Conservation (phyloP, 2,113 vertebrate genomes). For the Peromyscus californicus region DNA sequence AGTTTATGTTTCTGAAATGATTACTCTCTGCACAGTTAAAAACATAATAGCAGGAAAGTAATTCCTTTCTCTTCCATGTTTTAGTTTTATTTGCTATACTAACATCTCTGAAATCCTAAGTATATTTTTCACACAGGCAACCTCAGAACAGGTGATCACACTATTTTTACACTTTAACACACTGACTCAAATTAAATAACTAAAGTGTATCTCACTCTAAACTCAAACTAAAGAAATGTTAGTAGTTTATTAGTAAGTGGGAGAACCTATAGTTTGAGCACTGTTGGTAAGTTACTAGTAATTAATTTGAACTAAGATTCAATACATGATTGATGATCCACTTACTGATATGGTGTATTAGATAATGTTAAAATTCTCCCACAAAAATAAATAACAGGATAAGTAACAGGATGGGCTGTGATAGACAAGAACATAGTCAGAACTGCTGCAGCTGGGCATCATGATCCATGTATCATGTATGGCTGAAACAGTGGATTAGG, state of each 20-base stretch:
- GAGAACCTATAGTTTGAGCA: neutral
- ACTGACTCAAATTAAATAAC: neutral
- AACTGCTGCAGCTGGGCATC: neutral
- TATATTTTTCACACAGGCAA: neutral
- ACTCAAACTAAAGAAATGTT: conserved; percentile 43
- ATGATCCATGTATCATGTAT: neutral
- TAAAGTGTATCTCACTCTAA: neutral
- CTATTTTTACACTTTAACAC: neutral
- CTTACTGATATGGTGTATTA: no score
- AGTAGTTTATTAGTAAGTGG: conserved; percentile 11
- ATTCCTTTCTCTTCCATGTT: conserved; percentile 38
- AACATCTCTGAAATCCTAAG: conserved; percentile 26
- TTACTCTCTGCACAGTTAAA: conserved; percentile 52
- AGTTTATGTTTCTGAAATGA: conserved; percentile 63
- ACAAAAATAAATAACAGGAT: neutral
- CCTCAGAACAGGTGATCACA: neutral
- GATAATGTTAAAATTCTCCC: neutral
- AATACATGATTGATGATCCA: neutral
- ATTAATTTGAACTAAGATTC: neutral
- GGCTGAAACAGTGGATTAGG: neutral
- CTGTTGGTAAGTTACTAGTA: conserved; percentile 8
- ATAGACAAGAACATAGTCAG: neutral
- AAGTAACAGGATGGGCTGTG: neutral
- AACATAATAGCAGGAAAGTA: conserved; percentile 53
- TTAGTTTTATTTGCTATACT: conserved; percentile 29